Percentiles rank a stretch among this genome's conserved stretches.
phyloP scores from a whole-genome alignment of 2,888 invertebrate species.

The Dicranocentrus wangi region DNA sequence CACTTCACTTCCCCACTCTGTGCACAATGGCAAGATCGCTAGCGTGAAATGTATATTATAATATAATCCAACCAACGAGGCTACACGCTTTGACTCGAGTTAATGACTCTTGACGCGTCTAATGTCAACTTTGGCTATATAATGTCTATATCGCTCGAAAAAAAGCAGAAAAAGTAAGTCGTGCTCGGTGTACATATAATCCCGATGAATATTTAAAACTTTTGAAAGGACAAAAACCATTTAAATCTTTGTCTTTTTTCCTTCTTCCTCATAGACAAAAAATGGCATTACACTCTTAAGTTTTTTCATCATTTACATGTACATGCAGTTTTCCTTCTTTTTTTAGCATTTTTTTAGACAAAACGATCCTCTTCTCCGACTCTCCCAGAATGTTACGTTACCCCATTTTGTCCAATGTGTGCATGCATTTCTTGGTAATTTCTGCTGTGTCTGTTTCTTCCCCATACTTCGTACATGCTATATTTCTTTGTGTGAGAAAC shows the following conservation, averaged over 20 bases:
- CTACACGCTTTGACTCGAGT: constrained; percentile 44
- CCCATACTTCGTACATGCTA: neutral
- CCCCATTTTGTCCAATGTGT: neutral
- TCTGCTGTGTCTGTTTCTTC: neutral
- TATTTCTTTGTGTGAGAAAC: too few relatives aligned
- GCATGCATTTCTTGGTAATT: neutral
- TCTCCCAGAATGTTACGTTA: neutral
- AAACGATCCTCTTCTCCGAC: neutral
- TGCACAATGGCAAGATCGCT: constrained; percentile 21
- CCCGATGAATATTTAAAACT: constrained; percentile 29
- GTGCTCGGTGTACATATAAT: neutral
- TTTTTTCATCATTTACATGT: constrained; percentile 5
- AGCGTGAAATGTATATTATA: constrained; percentile 44
- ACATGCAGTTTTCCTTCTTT: constrained; percentile 5
- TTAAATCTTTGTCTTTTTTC: constrained; percentile 13
- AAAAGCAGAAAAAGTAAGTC: neutral
- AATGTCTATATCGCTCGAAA: too few relatives aligned
- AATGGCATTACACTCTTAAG: neutral
- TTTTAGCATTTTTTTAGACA: neutral
- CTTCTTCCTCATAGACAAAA: constrained; percentile 2
- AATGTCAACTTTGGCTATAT: constrained; percentile 38
- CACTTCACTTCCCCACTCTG: constrained; percentile 12
- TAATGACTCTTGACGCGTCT: constrained; percentile 57
- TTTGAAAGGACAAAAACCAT: constrained; percentile 27
- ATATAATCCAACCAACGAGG: constrained; percentile 37